A percentile compares a stretch with the other conserved stretches of the same genome.
Evolutionary conservation across 2,113 vertebrate genomes (phyloP).

Genomic region (Pterocles gutturalis): DNA sequence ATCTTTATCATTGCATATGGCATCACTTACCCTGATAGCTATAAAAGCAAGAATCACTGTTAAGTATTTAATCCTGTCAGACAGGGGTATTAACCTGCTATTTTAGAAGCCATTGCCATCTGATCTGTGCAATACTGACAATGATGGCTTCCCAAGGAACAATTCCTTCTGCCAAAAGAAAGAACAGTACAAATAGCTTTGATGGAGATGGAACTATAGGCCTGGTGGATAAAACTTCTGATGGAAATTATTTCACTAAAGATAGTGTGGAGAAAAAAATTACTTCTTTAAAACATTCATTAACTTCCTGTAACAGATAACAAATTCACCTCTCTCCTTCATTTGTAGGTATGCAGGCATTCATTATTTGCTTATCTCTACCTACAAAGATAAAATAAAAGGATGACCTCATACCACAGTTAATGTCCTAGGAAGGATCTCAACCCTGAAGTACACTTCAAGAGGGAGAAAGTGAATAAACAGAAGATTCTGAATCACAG

Average conservation of each 20-base stretch:
- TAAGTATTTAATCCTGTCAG: slow-evolving; percentile 71
- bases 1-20: slow-evolving; percentile 64
- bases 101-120: slow-evolving; percentile 58
- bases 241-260: slow-evolving; percentile 7
- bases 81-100: slow-evolving; percentile 66
- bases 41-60: slow-evolving; percentile 62
- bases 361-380: not conserved
- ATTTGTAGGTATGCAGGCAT: not conserved
- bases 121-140: slow-evolving; percentile 42
- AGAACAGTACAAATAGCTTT: not conserved
- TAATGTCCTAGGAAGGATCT: not conserved
- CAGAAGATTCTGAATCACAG: not conserved
- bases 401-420: not conserved
- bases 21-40: slow-evolving; percentile 61
- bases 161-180: slow-evolving; percentile 36
- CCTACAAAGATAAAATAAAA: not conserved
- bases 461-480: not conserved
- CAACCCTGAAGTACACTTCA: not conserved
- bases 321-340: not conserved
- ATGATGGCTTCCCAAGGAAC: slow-evolving; percentile 40
- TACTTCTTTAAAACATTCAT: not conserved
- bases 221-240: not conserved
- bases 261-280: not conserved
- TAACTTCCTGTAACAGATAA: not conserved
- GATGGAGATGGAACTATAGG: not conserved